Conservation (phyloP, 2,888 invertebrate species). For the Eurytoma adleriae region DNA sequence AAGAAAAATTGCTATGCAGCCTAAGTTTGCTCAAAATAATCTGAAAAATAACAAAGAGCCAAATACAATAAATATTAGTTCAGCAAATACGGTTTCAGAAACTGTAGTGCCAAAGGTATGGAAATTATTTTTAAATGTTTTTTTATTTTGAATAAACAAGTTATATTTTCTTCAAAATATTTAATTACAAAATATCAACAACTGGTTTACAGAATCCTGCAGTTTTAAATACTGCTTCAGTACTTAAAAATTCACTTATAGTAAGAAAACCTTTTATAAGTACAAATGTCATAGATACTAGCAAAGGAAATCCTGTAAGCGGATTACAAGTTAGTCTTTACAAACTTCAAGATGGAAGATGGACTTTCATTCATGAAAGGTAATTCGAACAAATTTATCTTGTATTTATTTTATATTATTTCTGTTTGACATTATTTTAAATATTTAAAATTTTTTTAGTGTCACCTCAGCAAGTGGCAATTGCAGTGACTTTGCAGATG, state of each 20-base stretch:
- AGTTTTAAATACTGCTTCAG: constrained; percentile 1
- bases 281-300: constrained; percentile 86
- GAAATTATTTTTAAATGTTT: background rate
- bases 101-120: constrained; percentile 59
- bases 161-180: background rate
- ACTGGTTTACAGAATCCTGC: constrained; percentile 22
- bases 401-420: constrained; percentile 8
- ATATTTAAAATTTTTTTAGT: constrained; percentile 65
- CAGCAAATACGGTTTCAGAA: constrained; percentile 63
- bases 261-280: constrained; percentile 80
- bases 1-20: constrained; percentile 26
- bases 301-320: constrained; percentile 82
- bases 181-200: background rate
- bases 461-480: constrained; percentile 83
- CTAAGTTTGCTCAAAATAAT: constrained; percentile 45
- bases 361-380: constrained; percentile 82
- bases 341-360: constrained; percentile 81
- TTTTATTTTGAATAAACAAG: background rate
- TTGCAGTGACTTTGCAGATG: constrained; percentile 80
- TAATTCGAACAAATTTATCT: constrained; percentile 56
- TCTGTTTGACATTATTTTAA: background rate
- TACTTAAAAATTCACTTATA: constrained; percentile 32
- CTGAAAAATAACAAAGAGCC: constrained; percentile 10
- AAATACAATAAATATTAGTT: background rate
- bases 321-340: constrained; percentile 84